Conservation (phyloP, 2,888 invertebrate species). For the Zygaena filipendulae region DNA sequence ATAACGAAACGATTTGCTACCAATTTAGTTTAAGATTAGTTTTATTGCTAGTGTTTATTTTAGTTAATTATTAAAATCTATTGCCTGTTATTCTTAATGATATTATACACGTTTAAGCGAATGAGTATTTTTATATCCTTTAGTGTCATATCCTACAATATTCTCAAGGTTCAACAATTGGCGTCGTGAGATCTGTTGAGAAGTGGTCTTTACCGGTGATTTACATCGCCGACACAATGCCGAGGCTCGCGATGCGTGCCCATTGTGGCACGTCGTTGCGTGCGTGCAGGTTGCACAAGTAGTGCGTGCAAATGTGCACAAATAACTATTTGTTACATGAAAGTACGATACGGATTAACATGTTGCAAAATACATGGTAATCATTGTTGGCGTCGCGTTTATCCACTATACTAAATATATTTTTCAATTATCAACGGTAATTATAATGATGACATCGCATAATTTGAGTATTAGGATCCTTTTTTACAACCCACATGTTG, state of each 20-base stretch:
- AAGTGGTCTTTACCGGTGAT: conserved; percentile 32
- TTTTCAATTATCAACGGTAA: too few relatives aligned
- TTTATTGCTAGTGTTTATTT: background rate
- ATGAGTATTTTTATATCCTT: too few relatives aligned
- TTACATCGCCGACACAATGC: conserved; percentile 29
- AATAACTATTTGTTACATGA: too few relatives aligned
- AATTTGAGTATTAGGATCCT: too few relatives aligned
- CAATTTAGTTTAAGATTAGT: background rate
- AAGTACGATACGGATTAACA: too few relatives aligned
- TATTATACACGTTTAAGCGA: too few relatives aligned
- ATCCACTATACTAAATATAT: too few relatives aligned
- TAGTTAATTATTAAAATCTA: too few relatives aligned
- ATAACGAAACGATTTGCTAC: conserved; percentile 10
- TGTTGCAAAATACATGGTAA: conserved; percentile 21
- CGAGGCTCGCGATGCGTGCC: conserved; percentile 24
- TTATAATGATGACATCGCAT: too few relatives aligned
- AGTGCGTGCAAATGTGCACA: conserved; percentile 22
- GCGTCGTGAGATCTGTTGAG: conserved; percentile 19
- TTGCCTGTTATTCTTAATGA: too few relatives aligned
- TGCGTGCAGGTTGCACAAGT: conserved; percentile 18
- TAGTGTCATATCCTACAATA: conserved; percentile 7
- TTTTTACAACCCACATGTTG: too few relatives aligned
- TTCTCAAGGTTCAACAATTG: conserved; percentile 14
- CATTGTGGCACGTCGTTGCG: conserved; percentile 28
- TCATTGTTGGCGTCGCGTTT: conserved; percentile 17